Evolutionary conservation across 2,797 vertebrate genomes (phyloP), one percentile per base, ranked within the genome.

Genomic region (Mionectes olivaceus): DNA sequence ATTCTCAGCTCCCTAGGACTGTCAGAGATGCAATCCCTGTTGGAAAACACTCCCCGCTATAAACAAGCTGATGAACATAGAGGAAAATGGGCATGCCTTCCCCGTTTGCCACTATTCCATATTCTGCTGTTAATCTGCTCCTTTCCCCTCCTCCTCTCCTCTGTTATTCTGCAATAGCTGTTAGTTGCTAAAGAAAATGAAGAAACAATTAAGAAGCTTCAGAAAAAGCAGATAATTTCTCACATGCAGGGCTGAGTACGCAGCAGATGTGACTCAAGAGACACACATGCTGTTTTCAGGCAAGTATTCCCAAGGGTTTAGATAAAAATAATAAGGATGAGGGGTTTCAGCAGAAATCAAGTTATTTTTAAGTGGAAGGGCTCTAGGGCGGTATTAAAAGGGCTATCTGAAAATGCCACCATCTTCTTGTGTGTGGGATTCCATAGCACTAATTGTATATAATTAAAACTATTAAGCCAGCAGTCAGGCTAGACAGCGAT

Each of bases 191-290:
- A 75, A 89, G 69, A 79, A 93, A 57, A 61, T 75, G 76, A 91
- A 91, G 69, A 86, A 94, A 94, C 74, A 93, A 92, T 93, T 93
- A 95, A 78, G 55, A 73, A 59, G 44, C 63, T 90, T 88, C 69
- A 96, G 83, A 90, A 83, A 88, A 65, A 87, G 67, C 69, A 89
- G 76, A 32, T 80, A 52, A 93, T 94, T 92, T 91, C 87, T 94
- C 76, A 75, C 71, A 90, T 1, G 59, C 79, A 78, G 90, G 25
- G 84, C 79, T 73, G 76, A 95, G 82, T 69, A 89, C 1, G 4
- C 65, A 61, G 68, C 92, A 97, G 92, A 94, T 91, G 73, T 73
- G 65, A 94, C 63, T 95, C 37, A 75, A 88, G 87, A 91, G 49
- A 95, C 33, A 94, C 69, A 83, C 89, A 91, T 24, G 52, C 92